These are phyloP conservation scores for Trididemnum nubilum DNA, from an alignment of 23 tunicate genomes.

Conservation along the genomic window DNA sequence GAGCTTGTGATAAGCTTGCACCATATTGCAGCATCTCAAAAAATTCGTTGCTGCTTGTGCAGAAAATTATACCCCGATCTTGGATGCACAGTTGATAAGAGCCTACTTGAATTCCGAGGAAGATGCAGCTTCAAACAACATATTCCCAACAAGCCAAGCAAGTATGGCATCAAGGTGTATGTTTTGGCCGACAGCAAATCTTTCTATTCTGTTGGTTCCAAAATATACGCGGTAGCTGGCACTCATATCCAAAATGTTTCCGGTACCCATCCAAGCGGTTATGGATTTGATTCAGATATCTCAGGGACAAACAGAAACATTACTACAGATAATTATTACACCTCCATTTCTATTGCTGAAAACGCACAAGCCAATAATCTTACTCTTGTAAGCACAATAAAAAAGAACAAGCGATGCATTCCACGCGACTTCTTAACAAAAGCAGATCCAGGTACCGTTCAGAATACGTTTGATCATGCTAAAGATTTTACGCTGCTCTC, in stretches of 20 bases:
- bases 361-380: background rate
- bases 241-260: background rate
- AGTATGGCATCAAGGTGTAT: constrained; percentile 26
- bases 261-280: constrained; percentile 11
- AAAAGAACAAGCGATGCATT: constrained; percentile 17
- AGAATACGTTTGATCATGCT: constrained; percentile 14
- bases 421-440: background rate
- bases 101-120: constrained; percentile 24
- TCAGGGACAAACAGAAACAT: constrained; percentile 6
- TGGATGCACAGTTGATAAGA: constrained; percentile 27
- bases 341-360: background rate
- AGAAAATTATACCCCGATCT: constrained; percentile 4
- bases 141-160: constrained; percentile 31
- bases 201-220: constrained; percentile 28
- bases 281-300: constrained; percentile 16
- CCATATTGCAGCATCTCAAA: background rate
- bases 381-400: no score
- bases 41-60: constrained; percentile 2
- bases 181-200: constrained; percentile 24
- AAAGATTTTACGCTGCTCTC: constrained; percentile 4
- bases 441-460: no score
- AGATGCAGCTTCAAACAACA: constrained; percentile 26
- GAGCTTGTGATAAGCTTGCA: constrained; percentile 21
- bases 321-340: no score
- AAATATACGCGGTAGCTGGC: constrained; percentile 22